Base-by-base conservation (phyloP, 1,140 invertebrate genomes). In the Agrilus planipennis region DNA sequence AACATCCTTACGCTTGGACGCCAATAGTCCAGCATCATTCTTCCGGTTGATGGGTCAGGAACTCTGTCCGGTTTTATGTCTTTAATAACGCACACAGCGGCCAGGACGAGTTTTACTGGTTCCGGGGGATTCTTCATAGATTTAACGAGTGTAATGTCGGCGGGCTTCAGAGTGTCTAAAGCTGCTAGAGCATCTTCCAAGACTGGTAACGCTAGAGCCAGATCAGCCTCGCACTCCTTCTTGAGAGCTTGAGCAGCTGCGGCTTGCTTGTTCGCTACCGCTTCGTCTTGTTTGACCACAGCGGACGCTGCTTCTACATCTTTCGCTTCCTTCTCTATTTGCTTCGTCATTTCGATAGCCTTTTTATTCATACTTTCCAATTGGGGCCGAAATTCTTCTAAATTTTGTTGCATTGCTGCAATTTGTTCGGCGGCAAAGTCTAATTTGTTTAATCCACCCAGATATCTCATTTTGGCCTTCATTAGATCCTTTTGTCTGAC, bases 91-190 rank as follows among this genome's bases (percentile, higher is more conserved):
- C 91, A 96, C 14, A 96, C 82, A 3, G 91, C 89, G 23, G 90
- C 91, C 84, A 97, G 89, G 1, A 93, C 92, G 37, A 96, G 58
- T 59, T 90, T 90, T 0, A 98, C 82, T 12, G 84, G 84, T 25
- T 80, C 77, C 5, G 94, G 94, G 7, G 94, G 94, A 70, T 93
- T 94, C 68, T 93, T 94, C 93, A 98, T 97, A 0, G 91, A 84
- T 65, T 96, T 97, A 0, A 98, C 87, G 25, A 93, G 66, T 10
- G 88, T 89, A 42, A 98, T 95, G 63, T 99, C 93, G 12, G 77
- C 71, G 12, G 90, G 90, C 62, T 95, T 97, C 3, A 97, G 67
- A 0, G 89, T 95, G 60, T 97, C 85, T 6, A 98, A 64, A 12
- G 94, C 91, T 27, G 71, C 73, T 41, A 80, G 67, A 2, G 81